Conservation (phyloP, 2,797 vertebrate species). For the Pogonophryne albipinna region DNA sequence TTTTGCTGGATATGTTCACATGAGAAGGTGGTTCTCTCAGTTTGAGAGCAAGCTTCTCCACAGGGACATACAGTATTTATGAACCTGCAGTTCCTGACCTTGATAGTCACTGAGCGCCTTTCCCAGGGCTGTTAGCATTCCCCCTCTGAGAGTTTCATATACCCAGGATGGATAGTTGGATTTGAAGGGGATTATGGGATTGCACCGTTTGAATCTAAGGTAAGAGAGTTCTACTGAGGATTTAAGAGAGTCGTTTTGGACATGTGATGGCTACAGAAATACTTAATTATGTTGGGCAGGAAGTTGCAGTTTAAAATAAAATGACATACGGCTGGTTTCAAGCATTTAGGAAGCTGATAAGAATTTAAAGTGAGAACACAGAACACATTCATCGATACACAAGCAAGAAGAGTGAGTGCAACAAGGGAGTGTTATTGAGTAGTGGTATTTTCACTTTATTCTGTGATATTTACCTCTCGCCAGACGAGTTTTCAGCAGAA, state of each 20-base stretch:
- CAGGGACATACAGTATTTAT: conserved; percentile 16
- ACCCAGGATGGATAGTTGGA: conserved; percentile 46
- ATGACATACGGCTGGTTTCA: conserved; percentile 13
- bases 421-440: conserved; percentile 3
- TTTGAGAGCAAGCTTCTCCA: conserved; percentile 12
- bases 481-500: conserved; percentile 34
- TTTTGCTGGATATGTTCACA: neutral
- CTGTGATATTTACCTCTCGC: conserved; percentile 28
- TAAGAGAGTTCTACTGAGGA: conserved; percentile 17
- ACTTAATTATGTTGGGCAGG: conserved; percentile 1
- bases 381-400: neutral
- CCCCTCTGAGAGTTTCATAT: conserved; percentile 42
- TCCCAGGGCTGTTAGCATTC: conserved; percentile 18
- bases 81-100: conserved; percentile 35
- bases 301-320: conserved; percentile 24
- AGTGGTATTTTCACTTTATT: conserved; percentile 21
- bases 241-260: conserved; percentile 28
- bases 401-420: neutral
- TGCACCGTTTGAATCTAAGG: conserved; percentile 40
- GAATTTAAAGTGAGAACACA: conserved; percentile 32
- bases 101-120: conserved; percentile 33
- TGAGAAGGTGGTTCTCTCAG: neutral
- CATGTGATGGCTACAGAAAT: conserved; percentile 17
- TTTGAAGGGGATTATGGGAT: conserved; percentile 56
- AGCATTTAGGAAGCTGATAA: conserved; percentile 32